A percentile compares a stretch with the other conserved stretches of the same genome.
Evolutionary conservation across 2,113 vertebrate genomes (phyloP).

Genomic region (Osmerus eperlanus): DNA sequence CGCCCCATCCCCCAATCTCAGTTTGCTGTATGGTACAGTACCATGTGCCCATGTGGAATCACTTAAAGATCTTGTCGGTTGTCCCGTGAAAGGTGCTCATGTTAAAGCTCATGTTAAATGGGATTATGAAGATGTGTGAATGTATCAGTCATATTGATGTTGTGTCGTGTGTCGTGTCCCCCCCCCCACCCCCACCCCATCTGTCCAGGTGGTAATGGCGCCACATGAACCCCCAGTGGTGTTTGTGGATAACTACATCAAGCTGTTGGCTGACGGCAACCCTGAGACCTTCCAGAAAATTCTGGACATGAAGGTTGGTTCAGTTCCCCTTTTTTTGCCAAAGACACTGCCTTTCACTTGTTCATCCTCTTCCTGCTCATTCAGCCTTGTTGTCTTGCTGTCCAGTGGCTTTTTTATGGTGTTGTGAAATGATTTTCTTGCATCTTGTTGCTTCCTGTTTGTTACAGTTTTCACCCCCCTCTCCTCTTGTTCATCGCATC

Average conservation of each 20-base stretch:
- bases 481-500: too few relatives aligned
- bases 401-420: not conserved
- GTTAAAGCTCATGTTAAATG: slow-evolving; percentile 21
- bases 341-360: not conserved
- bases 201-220: slow-evolving; percentile 92
- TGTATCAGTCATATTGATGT: not conserved
- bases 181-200: not conserved
- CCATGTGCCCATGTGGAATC: slow-evolving; percentile 56
- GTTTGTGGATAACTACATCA: slow-evolving; percentile 99
- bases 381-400: not conserved
- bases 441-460: not conserved
- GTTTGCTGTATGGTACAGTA: slow-evolving; percentile 6
- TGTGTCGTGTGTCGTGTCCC: not conserved
- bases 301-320: slow-evolving; percentile 93
- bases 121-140: not conserved
- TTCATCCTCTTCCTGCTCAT: not conserved
- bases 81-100: slow-evolving; percentile 28
- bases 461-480: too few relatives aligned
- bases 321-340: too few relatives aligned
- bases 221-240: slow-evolving; percentile 90
- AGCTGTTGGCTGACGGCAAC: slow-evolving; percentile 93
- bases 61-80: slow-evolving; percentile 51
- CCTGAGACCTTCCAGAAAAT: slow-evolving; percentile 99
- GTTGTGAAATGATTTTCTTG: not conserved
- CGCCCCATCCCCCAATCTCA: slow-evolving; percentile 29